Percentiles rank a stretch among this genome's conserved stretches.
Evolutionary conservation across 2,888 invertebrate genomes (phyloP).

Genomic region (Thera britannica): DNA sequence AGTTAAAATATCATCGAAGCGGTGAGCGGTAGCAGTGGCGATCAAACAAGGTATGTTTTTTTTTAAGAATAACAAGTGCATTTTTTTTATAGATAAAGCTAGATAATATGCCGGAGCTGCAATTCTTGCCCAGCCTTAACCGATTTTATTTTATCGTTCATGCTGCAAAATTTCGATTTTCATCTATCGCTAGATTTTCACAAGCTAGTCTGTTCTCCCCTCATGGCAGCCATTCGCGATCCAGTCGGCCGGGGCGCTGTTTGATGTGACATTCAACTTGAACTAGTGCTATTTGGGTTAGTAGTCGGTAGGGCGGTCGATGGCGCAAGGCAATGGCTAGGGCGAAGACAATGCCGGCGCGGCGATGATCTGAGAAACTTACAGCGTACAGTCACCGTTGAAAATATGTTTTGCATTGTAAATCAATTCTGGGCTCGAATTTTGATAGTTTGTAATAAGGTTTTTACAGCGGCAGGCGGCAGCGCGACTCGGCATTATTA

Average conservation of each 20-base stretch:
- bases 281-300: constrained; percentile 14
- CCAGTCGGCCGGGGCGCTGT: not conserved
- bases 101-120: not conserved
- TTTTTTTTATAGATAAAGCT: not conserved
- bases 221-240: not conserved
- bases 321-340: constrained; percentile 2
- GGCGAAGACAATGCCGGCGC: no score
- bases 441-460: no score
- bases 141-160: not conserved
- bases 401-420: no score
- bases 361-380: not conserved
- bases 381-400: not conserved
- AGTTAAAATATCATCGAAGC: not conserved
- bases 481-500: no score
- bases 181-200: not conserved
- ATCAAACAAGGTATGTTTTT: not conserved
- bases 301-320: constrained; percentile 20
- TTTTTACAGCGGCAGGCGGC: no score
- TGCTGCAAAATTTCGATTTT: not conserved
- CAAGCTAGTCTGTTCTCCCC: no score
- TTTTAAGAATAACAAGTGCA: no score
- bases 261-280: constrained; percentile 23
- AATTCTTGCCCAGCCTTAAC: not conserved
- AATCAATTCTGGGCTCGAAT: no score
- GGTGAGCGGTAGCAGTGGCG: not conserved